A percentile compares a stretch with the other conserved stretches of the same genome.
phyloP scores from a whole-genome alignment of 2,888 invertebrate genomes.

The Muschampia plurimacula region DNA sequence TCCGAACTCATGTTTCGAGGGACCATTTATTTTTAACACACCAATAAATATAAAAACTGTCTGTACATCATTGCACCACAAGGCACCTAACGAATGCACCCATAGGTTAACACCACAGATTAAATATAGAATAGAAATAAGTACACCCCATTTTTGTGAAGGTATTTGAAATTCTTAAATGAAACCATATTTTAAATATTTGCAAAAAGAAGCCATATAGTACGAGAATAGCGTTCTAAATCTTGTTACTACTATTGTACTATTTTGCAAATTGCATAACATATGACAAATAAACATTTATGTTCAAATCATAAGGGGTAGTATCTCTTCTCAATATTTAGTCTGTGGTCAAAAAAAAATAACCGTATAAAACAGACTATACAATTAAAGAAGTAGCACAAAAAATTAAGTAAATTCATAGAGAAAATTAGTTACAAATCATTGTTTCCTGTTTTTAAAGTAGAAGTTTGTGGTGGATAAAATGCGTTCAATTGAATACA shows the following conservation, averaged over 20 bases:
- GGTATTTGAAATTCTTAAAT: too few relatives aligned
- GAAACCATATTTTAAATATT: too few relatives aligned
- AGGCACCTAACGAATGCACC: conserved; percentile 9
- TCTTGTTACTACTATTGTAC: too few relatives aligned
- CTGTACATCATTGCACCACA: not conserved
- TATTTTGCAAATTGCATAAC: too few relatives aligned
- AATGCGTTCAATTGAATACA: not conserved
- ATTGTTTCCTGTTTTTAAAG: not conserved
- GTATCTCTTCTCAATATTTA: not conserved
- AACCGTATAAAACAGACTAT: not conserved
- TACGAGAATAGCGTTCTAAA: too few relatives aligned
- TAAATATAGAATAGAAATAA: not conserved
- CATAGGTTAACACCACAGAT: not conserved
- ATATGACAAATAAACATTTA: too few relatives aligned
- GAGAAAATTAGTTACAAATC: not conserved
- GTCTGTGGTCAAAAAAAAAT: not conserved
- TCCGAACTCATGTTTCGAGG: not conserved
- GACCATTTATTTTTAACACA: not conserved
- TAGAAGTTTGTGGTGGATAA: not conserved
- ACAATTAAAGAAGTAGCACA: not conserved
- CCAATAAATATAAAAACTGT: conserved; percentile 11
- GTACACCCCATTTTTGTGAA: not conserved
- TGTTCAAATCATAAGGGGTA: too few relatives aligned
- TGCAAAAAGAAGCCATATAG: too few relatives aligned
- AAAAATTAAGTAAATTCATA: conserved; percentile 2